Percentiles rank a stretch among this genome's conserved stretches.
phyloP scores from a whole-genome alignment of 1,140 invertebrate genomes.

The Brachionus manjavacas region DNA sequence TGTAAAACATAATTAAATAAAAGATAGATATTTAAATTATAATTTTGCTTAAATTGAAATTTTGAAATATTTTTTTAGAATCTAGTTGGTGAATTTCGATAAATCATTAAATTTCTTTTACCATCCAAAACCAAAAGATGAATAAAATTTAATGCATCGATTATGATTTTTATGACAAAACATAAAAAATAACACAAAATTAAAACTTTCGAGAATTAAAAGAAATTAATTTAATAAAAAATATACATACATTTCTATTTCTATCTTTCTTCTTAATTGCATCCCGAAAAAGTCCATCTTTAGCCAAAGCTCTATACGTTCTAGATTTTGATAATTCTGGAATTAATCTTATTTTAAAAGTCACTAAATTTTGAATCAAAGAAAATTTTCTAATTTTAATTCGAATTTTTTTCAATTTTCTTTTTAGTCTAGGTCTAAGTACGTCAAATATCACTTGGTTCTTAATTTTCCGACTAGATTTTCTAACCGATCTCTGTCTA shows the following conservation, averaged over 20 bases:
- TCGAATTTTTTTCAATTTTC: background rate
- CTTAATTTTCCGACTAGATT: background rate
- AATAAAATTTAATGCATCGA: too few species aligned
- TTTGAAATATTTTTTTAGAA: background rate
- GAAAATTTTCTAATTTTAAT: background rate
- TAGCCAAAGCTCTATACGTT: background rate
- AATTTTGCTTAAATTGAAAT: background rate
- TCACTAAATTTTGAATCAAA: background rate
- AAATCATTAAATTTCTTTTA: too few species aligned
- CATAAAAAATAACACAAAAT: too few species aligned
- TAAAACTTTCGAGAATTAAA: background rate
- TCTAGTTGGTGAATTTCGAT: too few species aligned
- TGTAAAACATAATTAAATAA: too few species aligned
- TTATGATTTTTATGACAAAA: too few species aligned
- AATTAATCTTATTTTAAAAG: background rate
- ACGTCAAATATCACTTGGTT: background rate
- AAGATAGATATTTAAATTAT: background rate
- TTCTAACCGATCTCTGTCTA: background rate
- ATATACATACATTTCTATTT: background rate
- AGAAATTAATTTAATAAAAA: background rate
- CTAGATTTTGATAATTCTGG: background rate
- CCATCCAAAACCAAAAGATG: too few species aligned
- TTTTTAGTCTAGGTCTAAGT: background rate
- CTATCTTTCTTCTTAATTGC: background rate
- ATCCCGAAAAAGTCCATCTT: background rate